A percentile compares a stretch with the other conserved stretches of the same genome.
These are phyloP conservation scores for Belonocnema kinseyi DNA, from an alignment of 1,140 invertebrate species.

Conservation along the genomic window DNA sequence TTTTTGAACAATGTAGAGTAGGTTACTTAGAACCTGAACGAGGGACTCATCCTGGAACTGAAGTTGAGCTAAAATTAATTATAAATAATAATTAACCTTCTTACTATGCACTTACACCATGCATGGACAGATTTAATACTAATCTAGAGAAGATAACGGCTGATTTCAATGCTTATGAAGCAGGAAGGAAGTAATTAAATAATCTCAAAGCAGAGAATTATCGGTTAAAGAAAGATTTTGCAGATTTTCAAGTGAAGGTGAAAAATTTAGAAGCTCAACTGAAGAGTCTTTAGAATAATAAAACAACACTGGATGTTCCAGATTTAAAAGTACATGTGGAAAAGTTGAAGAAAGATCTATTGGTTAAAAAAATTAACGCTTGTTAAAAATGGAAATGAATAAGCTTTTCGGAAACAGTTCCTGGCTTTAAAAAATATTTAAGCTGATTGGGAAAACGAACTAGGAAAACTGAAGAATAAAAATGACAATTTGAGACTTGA, in stretches of 20 bases:
- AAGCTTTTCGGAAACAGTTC: slow-evolving; percentile 35
- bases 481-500: slow-evolving; percentile 22
- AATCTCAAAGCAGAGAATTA: neutral
- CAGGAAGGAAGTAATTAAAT: neutral
- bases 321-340: slow-evolving; percentile 32
- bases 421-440: slow-evolving; percentile 40
- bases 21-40: too few species aligned
- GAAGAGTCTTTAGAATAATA: neutral
- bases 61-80: too few species aligned
- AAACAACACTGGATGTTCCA: neutral
- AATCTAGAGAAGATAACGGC: neutral
- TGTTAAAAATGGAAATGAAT: slow-evolving; percentile 31
- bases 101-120: too few species aligned
- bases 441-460: slow-evolving; percentile 28
- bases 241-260: neutral
- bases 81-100: too few species aligned
- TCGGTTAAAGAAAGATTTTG: slow-evolving; percentile 3
- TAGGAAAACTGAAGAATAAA: slow-evolving; percentile 34
- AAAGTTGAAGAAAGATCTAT: slow-evolving; percentile 35
- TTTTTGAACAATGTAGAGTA: too few species aligned
- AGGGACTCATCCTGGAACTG: too few species aligned
- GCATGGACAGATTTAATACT: neutral
- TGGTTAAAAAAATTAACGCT: slow-evolving; percentile 33
- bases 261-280: slow-evolving; percentile 31
- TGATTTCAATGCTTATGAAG: neutral